Conservation (phyloP, 2,888 invertebrate genomes). For the Rhamnusium bicolor region DNA sequence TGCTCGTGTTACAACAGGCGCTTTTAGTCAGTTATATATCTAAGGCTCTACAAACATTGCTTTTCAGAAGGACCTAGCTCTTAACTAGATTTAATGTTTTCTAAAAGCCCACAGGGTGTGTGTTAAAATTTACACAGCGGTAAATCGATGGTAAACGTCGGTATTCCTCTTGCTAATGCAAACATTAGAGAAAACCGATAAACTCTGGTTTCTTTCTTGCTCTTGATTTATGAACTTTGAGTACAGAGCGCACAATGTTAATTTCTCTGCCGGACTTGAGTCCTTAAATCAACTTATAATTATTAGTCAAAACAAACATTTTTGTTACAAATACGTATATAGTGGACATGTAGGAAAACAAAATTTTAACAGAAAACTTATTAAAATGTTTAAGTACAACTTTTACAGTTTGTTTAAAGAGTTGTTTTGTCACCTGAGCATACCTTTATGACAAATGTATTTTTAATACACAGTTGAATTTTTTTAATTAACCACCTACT, state of each 20-base stretch:
- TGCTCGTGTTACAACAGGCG: background rate
- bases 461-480: no score
- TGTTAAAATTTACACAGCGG: constrained; percentile 33
- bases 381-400: no score
- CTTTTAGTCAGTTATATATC: constrained; percentile 17
- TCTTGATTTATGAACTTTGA: constrained; percentile 5
- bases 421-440: no score
- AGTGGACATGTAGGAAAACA: no score
- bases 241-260: background rate
- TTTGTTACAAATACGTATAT: no score
- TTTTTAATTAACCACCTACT: no score
- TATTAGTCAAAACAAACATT: no score
- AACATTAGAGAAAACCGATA: constrained; percentile 28
- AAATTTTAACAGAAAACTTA: no score
- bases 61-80: background rate
- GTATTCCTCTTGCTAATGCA: constrained; percentile 21
- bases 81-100: constrained; percentile 34
- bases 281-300: no score
- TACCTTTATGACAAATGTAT: no score
- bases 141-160: constrained; percentile 30
- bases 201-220: constrained; percentile 14
- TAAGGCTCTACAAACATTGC: constrained; percentile 11
- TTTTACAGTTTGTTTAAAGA: no score
- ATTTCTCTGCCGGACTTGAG: background rate
- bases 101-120: constrained; percentile 18